Evolutionary conservation across 2,797 vertebrate genomes (phyloP).

Genomic region (Anabacerthia variegaticeps): DNA sequence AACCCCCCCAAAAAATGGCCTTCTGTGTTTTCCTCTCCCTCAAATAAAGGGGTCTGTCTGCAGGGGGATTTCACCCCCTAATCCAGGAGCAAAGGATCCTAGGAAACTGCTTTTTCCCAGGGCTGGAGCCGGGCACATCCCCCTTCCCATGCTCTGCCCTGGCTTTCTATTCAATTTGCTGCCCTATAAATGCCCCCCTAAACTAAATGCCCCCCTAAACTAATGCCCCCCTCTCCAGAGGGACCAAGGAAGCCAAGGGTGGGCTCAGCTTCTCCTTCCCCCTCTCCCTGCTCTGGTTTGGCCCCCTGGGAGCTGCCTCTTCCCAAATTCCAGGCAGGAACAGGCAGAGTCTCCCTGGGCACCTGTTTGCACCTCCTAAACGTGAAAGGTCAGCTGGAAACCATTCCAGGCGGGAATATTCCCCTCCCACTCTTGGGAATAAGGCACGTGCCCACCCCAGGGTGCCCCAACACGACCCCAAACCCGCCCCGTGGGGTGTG

Average conservation of each 20-base stretch:
- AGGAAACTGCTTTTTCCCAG: neutral
- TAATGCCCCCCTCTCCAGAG: neutral
- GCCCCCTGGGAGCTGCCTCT: neutral
- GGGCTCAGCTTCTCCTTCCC: neutral
- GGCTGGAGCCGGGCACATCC: neutral
- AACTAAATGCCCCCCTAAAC: neutral
- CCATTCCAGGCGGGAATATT: neutral
- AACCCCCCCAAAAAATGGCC: neutral
- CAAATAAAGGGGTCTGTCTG: neutral
- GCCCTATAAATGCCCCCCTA: neutral
- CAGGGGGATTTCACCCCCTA: neutral
- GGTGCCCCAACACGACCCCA: neutral
- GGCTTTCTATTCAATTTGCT: neutral
- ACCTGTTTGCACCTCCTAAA: slow-evolving; percentile 32
- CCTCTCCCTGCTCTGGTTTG: neutral
- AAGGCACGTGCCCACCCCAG: neutral
- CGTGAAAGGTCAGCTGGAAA: neutral
- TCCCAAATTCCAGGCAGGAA: neutral
- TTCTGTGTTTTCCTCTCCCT: neutral
- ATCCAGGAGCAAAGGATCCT: neutral
- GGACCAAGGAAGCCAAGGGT: neutral
- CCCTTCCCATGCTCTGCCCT: neutral
- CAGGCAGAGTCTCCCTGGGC: neutral
- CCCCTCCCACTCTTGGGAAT: neutral
- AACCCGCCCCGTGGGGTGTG: neutral